Conservation (phyloP, 2,113 vertebrate genomes). For the Siniperca chuatsi region DNA sequence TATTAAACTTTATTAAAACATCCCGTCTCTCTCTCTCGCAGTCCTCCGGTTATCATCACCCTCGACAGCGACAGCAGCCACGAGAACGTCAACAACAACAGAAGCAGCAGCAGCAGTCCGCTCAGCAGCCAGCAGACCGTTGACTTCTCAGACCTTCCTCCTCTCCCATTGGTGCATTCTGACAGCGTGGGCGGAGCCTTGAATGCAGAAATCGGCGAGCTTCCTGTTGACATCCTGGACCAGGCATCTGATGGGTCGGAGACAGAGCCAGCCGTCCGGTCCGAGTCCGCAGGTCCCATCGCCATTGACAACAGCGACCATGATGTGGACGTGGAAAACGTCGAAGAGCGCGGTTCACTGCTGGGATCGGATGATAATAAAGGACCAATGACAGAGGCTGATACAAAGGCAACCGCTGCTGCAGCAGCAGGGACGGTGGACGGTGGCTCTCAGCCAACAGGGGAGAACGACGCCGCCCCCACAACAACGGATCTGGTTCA, state of each 20-base stretch:
- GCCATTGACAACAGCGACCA: background rate
- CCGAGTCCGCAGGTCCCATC: background rate
- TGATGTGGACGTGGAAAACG: conserved; percentile 58
- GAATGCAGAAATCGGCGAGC: conserved; percentile 45
- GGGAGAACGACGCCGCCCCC: background rate
- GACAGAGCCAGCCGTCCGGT: background rate
- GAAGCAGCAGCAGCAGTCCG: conserved; percentile 61
- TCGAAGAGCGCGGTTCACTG: background rate
- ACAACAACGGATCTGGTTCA: fast-evolving
- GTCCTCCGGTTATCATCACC: conserved; percentile 75
- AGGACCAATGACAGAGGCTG: background rate
- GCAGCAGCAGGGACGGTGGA: background rate
- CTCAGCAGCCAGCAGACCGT: conserved; percentile 70
- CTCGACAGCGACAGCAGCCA: conserved; percentile 75
- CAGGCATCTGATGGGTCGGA: conserved; percentile 33
- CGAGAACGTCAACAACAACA: background rate
- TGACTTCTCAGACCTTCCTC: conserved; percentile 64
- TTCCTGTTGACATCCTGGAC: conserved; percentile 66
- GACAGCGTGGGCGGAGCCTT: background rate
- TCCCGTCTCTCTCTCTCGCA: conserved; percentile 15
- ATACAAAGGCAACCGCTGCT: background rate
- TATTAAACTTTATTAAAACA: background rate
- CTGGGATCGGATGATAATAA: fast-evolving
- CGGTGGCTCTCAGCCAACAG: background rate
- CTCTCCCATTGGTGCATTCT: conserved; percentile 40